Evolutionary conservation across 2,888 invertebrate species (phyloP).

Genomic region (Agrotis ipsilon): DNA sequence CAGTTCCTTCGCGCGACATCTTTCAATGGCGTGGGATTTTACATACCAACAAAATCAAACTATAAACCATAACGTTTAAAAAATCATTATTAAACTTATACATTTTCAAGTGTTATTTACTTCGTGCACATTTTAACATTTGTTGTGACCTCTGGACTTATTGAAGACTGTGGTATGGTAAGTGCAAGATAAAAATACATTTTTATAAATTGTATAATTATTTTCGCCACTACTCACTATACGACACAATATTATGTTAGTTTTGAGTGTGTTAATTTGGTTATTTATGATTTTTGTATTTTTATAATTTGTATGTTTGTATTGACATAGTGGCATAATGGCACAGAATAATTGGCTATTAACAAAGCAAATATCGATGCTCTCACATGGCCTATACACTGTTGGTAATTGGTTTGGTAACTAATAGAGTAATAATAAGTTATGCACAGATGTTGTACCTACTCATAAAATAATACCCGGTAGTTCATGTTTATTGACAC

Average conservation of each 20-base stretch:
- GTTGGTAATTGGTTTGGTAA: conserved; percentile 65
- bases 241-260: conserved; percentile 57
- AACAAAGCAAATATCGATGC: conserved; percentile 72
- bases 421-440: conserved; percentile 56
- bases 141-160: conserved; percentile 64
- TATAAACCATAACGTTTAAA: conserved; percentile 52
- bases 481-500: conserved; percentile 59
- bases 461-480: conserved; percentile 43
- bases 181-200: conserved; percentile 65
- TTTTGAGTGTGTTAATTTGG: conserved; percentile 69
- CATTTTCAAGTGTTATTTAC: conserved; percentile 61
- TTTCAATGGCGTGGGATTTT: conserved; percentile 65
- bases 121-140: conserved; percentile 67
- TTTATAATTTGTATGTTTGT: conserved; percentile 69
- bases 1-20: conserved; percentile 57
- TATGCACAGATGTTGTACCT: conserved; percentile 55
- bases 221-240: conserved; percentile 68
- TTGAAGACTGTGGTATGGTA: conserved; percentile 66
- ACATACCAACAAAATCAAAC: conserved; percentile 60
- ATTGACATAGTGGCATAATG: conserved; percentile 89
- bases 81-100: conserved; percentile 58
- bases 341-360: conserved; percentile 76
- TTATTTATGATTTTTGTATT: conserved; percentile 69
- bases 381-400: conserved; percentile 77
- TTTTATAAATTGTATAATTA: conserved; percentile 61